A percentile compares a stretch with the other conserved stretches of the same genome.
phyloP scores from a whole-genome alignment of 2,888 invertebrate genomes.

The Dyspetes luteomarginatus region DNA sequence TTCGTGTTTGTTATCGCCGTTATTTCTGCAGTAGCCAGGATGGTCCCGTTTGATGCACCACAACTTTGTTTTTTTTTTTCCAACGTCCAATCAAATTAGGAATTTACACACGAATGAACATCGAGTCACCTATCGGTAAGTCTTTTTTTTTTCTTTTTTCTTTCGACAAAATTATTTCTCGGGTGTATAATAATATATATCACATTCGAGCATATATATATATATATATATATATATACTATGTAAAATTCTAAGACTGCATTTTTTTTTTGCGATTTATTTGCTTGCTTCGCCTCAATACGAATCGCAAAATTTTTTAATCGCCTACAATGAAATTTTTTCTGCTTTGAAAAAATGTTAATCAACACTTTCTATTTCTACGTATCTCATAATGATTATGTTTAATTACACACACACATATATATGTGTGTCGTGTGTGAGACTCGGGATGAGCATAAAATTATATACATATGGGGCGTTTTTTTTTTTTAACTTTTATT shows the following conservation, averaged over 20 bases:
- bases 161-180: constrained; percentile 47
- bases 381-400: not conserved
- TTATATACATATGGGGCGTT: too few species aligned
- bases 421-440: not conserved
- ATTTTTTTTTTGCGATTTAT: not conserved
- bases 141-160: not conserved
- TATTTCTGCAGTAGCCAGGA: too few species aligned
- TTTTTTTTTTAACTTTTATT: too few species aligned
- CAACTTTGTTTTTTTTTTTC: not conserved
- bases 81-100: too few species aligned
- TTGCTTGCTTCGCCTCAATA: not conserved
- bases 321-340: not conserved
- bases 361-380: constrained; percentile 20
- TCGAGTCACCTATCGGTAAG: not conserved
- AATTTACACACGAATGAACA: not conserved
- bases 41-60: not conserved
- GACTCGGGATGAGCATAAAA: constrained; percentile 9
- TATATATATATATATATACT: constrained; percentile 6
- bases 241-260: not conserved
- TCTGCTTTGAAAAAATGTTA: not conserved
- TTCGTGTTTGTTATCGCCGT: too few species aligned
- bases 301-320: not conserved
- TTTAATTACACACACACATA: constrained; percentile 25
- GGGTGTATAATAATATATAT: constrained; percentile 46
- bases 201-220: constrained; percentile 45